A percentile compares a stretch with the other conserved stretches of the same genome.
These are phyloP conservation scores for Cisticola juncidis DNA, from an alignment of 2,113 vertebrate species.

Conservation along the genomic window DNA sequence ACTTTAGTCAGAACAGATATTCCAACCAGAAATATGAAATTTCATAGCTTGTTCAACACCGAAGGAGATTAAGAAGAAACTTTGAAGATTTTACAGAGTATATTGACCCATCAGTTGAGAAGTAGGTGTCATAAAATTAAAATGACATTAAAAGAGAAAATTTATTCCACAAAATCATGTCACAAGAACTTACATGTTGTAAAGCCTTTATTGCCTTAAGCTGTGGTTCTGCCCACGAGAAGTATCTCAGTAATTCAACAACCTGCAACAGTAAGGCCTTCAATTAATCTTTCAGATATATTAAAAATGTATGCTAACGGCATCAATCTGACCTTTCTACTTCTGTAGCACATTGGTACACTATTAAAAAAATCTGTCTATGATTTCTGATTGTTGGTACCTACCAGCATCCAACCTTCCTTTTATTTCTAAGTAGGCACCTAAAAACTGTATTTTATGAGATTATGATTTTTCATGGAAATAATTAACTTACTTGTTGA, in stretches of 20 bases:
- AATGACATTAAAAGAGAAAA: not conserved
- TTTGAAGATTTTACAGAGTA: not conserved
- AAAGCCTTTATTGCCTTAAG: constrained; percentile 96
- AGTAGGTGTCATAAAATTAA: not conserved
- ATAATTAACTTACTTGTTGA: not conserved
- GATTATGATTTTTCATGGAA: not conserved
- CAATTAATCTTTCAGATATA: not conserved
- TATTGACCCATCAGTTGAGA: not conserved
- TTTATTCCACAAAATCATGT: not conserved
- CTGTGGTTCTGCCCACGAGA: constrained; percentile 97
- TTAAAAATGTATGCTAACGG: not conserved
- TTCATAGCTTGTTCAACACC: not conserved
- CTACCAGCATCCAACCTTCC: not conserved
- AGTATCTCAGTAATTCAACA: constrained; percentile 94
- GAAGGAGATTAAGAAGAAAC: not conserved
- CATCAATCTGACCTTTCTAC: not conserved
- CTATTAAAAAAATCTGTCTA: not conserved
- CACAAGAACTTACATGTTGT: constrained; percentile 86
- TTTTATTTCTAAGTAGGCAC: not conserved
- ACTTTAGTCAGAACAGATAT: not conserved
- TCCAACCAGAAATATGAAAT: not conserved
- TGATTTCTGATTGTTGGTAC: not conserved
- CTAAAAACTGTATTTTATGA: not conserved
- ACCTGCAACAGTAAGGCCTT: constrained; percentile 78
- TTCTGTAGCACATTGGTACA: not conserved